Conservation (phyloP, 2,113 vertebrate genomes). For the Apaloderma vittatum region DNA sequence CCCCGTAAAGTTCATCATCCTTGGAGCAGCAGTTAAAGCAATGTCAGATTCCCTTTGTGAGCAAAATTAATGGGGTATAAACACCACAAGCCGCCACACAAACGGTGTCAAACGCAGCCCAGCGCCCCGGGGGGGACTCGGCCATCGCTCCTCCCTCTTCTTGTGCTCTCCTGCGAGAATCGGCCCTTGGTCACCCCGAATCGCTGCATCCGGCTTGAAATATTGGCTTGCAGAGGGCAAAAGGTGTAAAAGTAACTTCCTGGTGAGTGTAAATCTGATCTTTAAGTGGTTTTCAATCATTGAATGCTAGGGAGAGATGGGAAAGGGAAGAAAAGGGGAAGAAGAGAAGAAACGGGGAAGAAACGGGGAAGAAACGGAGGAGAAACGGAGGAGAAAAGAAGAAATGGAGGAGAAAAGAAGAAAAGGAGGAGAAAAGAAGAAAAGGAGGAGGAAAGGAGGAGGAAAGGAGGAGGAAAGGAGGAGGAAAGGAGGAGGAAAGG, state of each 20-base stretch:
- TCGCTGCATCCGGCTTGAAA: neutral
- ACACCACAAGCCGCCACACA: neutral
- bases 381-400: neutral
- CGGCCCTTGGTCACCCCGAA: neutral
- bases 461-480: neutral
- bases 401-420: neutral
- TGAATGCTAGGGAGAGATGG: neutral
- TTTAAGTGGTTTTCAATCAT: neutral
- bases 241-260: neutral
- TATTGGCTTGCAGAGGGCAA: neutral
- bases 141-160: neutral
- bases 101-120: neutral
- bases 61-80: neutral
- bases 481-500: neutral
- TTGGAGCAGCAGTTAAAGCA: neutral
- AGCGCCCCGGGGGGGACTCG: neutral
- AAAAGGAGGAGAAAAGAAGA: too few relatives aligned
- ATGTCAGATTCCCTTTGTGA: neutral
- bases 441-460: too few relatives aligned
- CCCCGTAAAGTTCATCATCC: neutral
- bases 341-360: too few relatives aligned
- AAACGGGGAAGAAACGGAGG: neutral
- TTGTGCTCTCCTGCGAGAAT: fast-evolving
- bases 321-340: neutral
- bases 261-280: neutral